Conservation (phyloP, 1,140 invertebrate species). For the Drosophila rufa region DNA sequence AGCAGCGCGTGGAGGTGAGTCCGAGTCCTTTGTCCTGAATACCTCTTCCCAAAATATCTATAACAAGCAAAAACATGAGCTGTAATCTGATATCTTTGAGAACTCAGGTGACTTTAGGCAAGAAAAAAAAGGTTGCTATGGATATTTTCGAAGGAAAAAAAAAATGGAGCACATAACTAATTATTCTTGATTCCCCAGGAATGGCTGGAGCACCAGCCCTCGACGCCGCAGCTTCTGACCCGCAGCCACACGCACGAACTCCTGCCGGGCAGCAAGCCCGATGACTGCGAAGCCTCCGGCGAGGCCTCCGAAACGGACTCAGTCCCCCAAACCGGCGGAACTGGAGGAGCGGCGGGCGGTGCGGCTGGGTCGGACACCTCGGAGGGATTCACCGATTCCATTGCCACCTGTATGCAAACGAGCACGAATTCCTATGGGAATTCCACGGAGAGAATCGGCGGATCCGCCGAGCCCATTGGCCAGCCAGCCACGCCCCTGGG, state of each 20-base stretch:
- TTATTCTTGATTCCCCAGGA: slow-evolving; percentile 47
- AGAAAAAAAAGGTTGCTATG: background rate
- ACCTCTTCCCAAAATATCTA: background rate
- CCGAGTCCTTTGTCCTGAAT: slow-evolving; percentile 8
- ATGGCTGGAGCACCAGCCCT: slow-evolving; percentile 83
- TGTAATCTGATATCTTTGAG: background rate
- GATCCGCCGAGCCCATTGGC: slow-evolving; percentile 78
- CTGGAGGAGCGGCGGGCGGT: slow-evolving; percentile 62
- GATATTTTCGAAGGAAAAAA: background rate
- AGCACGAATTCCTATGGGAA: slow-evolving; percentile 86
- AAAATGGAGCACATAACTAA: background rate
- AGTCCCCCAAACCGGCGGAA: slow-evolving; percentile 85
- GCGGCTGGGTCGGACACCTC: slow-evolving; percentile 88
- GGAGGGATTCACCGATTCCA: slow-evolving; percentile 89
- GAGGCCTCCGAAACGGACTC: slow-evolving; percentile 92
- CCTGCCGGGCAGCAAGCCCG: slow-evolving; percentile 51
- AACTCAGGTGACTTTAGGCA: background rate
- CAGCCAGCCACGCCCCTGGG: slow-evolving; percentile 49
- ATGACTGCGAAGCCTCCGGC: slow-evolving; percentile 93
- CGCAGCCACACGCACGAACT: slow-evolving; percentile 51
- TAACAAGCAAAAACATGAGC: background rate
- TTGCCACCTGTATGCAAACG: slow-evolving; percentile 87
- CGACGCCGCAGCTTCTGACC: slow-evolving; percentile 55
- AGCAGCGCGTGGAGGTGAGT: slow-evolving; percentile 81
- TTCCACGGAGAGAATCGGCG: slow-evolving; percentile 87